Percentiles rank a stretch among this genome's conserved stretches.
phyloP scores from a whole-genome alignment of 2,888 invertebrate species.

The Diaprepes abbreviatus region DNA sequence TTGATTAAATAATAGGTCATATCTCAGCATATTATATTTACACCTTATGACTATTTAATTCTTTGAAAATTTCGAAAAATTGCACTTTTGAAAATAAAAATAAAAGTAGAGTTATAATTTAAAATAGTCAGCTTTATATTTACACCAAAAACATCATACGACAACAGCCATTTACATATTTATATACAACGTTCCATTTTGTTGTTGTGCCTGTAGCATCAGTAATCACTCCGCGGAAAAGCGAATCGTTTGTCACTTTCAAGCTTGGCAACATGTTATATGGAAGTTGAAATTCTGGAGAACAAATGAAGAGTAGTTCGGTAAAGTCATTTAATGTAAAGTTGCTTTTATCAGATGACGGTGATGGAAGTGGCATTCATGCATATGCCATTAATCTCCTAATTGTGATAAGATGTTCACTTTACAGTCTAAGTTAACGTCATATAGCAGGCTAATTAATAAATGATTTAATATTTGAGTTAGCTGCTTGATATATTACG shows the following conservation, averaged over 20 bases:
- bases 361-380: neutral
- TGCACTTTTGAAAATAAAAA: no score
- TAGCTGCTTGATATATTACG: neutral
- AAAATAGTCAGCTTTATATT: neutral
- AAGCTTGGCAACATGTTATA: conserved; percentile 30
- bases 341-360: neutral
- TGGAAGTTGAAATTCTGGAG: conserved; percentile 17
- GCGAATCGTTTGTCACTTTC: conserved; percentile 40
- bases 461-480: neutral
- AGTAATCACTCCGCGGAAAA: conserved; percentile 18
- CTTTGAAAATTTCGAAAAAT: no score
- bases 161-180: conserved; percentile 24
- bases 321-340: conserved; percentile 19
- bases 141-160: conserved; percentile 2
- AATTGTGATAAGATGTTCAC: neutral
- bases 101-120: no score
- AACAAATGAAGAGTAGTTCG: conserved; percentile 25
- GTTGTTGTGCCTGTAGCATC: conserved; percentile 23
- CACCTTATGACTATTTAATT: no score
- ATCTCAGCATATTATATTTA: no score
- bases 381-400: conserved; percentile 16
- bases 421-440: neutral
- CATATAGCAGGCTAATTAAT: neutral
- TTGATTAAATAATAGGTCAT: no score
- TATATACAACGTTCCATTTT: conserved; percentile 19